phyloP scores from a whole-genome alignment of 2,797 vertebrate genomes.

The Streptopelia turtur region DNA sequence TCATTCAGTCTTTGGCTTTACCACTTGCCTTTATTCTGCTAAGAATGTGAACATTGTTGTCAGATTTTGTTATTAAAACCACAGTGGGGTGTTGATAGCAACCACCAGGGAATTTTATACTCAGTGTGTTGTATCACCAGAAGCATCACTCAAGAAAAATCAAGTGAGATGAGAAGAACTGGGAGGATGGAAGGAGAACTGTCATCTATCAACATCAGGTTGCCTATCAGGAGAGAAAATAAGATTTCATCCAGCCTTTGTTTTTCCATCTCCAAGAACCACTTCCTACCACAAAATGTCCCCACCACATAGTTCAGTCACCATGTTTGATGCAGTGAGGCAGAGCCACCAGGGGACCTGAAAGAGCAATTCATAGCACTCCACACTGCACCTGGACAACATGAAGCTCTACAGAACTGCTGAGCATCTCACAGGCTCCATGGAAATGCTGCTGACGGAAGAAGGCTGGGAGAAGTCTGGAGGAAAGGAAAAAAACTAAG shows the following conservation, averaged over 20 bases:
- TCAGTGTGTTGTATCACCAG: neutral
- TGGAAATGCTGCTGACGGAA: neutral
- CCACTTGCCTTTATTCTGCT: neutral
- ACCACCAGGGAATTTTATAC: neutral
- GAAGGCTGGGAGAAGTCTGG: neutral
- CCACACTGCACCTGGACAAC: neutral
- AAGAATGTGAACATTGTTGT: neutral
- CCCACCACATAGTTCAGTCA: neutral
- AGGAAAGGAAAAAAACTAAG: neutral
- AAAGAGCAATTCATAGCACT: neutral
- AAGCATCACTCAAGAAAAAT: neutral
- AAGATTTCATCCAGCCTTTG: neutral
- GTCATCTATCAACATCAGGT: neutral
- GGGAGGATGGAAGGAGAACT: neutral
- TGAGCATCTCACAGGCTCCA: neutral
- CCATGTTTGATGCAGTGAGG: accelerated
- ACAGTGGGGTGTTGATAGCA: neutral
- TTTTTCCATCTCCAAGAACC: neutral
- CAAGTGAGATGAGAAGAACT: neutral
- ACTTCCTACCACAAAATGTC: neutral
- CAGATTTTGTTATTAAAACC: neutral
- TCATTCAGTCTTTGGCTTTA: neutral
- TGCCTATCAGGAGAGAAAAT: neutral
- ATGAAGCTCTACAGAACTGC: neutral
- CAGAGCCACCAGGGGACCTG: neutral